Base-by-base conservation (phyloP, 92 coral and sea anemone genomes). In the Zoanthus solanderi region DNA sequence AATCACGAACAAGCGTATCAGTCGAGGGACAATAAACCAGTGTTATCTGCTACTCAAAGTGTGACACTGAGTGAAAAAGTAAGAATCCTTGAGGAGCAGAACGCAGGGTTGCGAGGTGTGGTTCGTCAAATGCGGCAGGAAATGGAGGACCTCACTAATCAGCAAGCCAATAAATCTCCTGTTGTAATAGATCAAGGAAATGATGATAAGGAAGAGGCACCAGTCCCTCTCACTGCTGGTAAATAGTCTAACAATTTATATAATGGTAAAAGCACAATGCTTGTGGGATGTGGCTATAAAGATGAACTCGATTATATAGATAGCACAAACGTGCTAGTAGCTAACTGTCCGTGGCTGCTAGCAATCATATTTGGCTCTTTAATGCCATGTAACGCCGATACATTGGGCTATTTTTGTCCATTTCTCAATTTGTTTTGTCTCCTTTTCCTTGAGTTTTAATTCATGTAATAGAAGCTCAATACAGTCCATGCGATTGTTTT, bases 71-170 rank as follows among this genome's bases (percentile, higher is more conserved):
- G 84, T 8, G 93, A 93, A 44, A 87, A 85, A 52, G 66, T 88
- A 53, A 85, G 84, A 75, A 58, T 76, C 61, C 65, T 89, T 29
- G 92, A 89, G 76, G 87, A 28, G 66, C 99, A 94, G 88, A 97
- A 95, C 82, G 88, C 84, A 58, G 93, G 88, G 79, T 88, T 97
- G 78, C 87, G 96, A 86, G 96, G 73, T 57, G 94, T 95, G 66
- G 91, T 97, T 68, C 89, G 95, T 76, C 99, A 97, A 84, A 97
- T 97, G 99, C 92, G 99, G 34, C 90, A 93, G 13, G 97, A 97
- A 69, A 95, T 97, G 98, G 98, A 97, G 81, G 95, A 94, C 52
- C 92, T 97, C 56, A 94, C 92, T 72, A 92, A 88, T 79, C 96
- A 95, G 89, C 89, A 91, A 28, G 94, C 94, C 30, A 76, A 89